Evolutionary conservation across 2,113 vertebrate species (phyloP), one percentile per base, ranked within the genome.

Genomic region (Osmerus eperlanus): DNA sequence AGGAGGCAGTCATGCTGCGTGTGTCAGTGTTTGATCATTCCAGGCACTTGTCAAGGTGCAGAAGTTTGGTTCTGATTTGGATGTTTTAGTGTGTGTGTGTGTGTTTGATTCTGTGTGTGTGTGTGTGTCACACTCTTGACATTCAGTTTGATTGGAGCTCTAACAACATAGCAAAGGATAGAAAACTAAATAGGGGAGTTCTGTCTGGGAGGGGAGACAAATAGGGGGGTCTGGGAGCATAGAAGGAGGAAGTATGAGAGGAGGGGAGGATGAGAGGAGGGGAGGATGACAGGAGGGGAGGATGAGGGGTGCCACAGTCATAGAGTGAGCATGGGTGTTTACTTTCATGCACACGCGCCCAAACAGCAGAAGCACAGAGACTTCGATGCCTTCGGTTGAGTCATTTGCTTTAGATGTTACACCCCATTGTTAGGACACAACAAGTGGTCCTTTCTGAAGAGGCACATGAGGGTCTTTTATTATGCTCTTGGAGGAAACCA

Each of bases 21-120:
- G 47, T 41, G 67, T 64, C 9, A 11, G 74, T 60, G 78, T 88
- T 85, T 89, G 88, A 90, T 88, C 84, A 88, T 29, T 81, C 58
- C 70, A 19, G 58, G 29, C 73, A 76, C 78, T 74, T 84, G 79
- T 81, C 78, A 58, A 58, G 54, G 65, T 61, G 3, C 32, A 36
- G 32, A 36, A 36, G 32, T 36, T 6, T 36, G 32, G 2, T 36
- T 36, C 32, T 36, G 32, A 36, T 36, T 36, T 36, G 32, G 32
- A 36, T 36, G 32, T 36, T 36, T 59, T 59, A 9, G 61, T 63
- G 61, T 72, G 28, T 52, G 74, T 69, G 69, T 62, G 55, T 56
- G 14, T 73, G 76, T 73, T 71, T 75, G 72, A 55, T 19, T 59
- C 32, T 13, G 63, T 28, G 16, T 60, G 53, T 47, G 41, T 47